Conservation (phyloP, 1,140 invertebrate genomes). For the Dinoponera quadriceps region DNA sequence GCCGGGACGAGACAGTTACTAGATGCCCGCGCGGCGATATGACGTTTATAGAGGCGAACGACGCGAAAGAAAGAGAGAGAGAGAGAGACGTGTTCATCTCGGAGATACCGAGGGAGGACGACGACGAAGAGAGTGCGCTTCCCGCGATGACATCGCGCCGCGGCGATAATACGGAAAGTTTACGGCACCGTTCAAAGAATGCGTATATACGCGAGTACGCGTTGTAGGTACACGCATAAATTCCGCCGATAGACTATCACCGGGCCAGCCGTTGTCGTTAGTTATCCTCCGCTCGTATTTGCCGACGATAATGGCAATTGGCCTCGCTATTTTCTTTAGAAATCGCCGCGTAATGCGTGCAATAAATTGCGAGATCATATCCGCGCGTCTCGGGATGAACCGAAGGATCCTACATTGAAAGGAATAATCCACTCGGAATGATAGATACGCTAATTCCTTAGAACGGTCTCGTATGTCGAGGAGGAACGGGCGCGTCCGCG, state of each 20-base stretch:
- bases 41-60: slow-evolving; percentile 45
- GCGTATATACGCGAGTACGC: slow-evolving; percentile 24
- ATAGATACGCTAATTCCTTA: too few species aligned
- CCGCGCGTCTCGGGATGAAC: too few species aligned
- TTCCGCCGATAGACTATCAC: slow-evolving; percentile 37
- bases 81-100: slow-evolving; percentile 44
- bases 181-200: slow-evolving; percentile 31
- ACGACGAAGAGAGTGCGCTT: slow-evolving; percentile 7
- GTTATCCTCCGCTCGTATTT: slow-evolving; percentile 16
- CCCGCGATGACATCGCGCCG: slow-evolving; percentile 11
- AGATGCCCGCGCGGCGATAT: slow-evolving; percentile 39
- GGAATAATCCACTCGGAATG: too few species aligned
- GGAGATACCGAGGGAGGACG: not conserved
- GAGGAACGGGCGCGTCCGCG: too few species aligned
- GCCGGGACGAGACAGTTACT: slow-evolving; percentile 48
- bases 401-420: too few species aligned
- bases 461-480: too few species aligned
- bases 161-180: slow-evolving; percentile 38
- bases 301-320: too few species aligned
- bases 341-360: too few species aligned
- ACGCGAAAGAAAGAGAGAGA: not conserved
- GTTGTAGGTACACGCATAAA: slow-evolving; percentile 34
- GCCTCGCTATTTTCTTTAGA: too few species aligned
- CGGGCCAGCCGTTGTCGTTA: slow-evolving; percentile 15
- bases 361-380: too few species aligned